A percentile compares a stretch with the other conserved stretches of the same genome.
These are phyloP conservation scores for Oryzias celebensis DNA, from an alignment of 2,113 vertebrate species.

Conservation along the genomic window DNA sequence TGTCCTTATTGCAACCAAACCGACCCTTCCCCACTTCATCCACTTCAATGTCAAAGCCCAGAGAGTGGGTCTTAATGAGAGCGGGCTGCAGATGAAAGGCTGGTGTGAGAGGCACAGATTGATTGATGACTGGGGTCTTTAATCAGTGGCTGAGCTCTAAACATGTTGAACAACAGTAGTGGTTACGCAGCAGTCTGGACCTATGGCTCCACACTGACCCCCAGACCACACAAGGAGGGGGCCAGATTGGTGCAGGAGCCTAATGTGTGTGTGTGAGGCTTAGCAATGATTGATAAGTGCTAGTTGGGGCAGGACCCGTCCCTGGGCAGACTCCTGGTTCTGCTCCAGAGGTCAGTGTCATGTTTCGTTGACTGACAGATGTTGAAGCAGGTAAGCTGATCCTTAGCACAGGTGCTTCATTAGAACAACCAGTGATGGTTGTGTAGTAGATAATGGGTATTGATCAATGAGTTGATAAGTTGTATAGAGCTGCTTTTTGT, in stretches of 20 bases:
- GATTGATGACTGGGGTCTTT: conserved; percentile 74
- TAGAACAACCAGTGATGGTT: conserved; percentile 35
- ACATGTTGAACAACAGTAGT: conserved; percentile 53
- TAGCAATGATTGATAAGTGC: conserved; percentile 39
- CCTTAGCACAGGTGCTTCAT: conserved; percentile 47
- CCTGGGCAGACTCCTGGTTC: conserved; percentile 41
- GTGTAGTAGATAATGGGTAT: conserved; percentile 59
- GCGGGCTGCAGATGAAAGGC: conserved; percentile 70
- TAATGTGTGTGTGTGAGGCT: conserved; percentile 2
- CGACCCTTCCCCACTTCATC: conserved; percentile 50
- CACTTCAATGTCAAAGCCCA: conserved; percentile 63
- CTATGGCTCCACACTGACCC: conserved; percentile 34
- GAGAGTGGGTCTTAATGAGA: conserved; percentile 67
- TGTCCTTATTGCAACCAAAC: conserved; percentile 53
- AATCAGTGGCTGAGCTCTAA: conserved; percentile 67
- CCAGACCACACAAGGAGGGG: conserved; percentile 30
- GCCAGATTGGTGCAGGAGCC: neutral
- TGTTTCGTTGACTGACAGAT: conserved; percentile 36
- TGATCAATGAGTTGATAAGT: conserved; percentile 48
- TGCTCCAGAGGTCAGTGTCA: conserved; percentile 32
- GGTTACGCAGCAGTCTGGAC: conserved; percentile 26
- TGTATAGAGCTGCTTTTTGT: conserved; percentile 1
- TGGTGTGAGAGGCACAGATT: conserved; percentile 49
- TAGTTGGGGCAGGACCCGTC: conserved; percentile 39
- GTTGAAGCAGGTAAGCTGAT: conserved; percentile 58